Evolutionary conservation across 2,797 vertebrate species (phyloP), one percentile per base, ranked within the genome.

Genomic region (Neosilurus mollespiculum): DNA sequence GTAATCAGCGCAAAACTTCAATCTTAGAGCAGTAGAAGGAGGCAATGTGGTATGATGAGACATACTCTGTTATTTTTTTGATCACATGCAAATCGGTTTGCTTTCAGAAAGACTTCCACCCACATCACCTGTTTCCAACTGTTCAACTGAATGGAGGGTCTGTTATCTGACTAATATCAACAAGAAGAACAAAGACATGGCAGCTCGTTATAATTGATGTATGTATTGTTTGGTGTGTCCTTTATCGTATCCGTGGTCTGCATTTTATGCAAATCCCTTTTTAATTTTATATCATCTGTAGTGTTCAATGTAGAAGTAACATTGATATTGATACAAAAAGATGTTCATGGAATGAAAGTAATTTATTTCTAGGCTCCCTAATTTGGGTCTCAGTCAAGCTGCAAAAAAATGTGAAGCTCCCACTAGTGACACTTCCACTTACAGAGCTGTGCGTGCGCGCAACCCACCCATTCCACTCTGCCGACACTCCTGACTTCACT

Each of bases 1-100:
- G 70, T 86, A 86, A 86, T 86, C 81, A 86, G 81, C 34, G 51
- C 81, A 79, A 82, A 85, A 76, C 80, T 67, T 61, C 49, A 67
- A 82, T 77, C 75, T 86, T 65, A 37, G 58, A 67, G 56, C 84
- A 78, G 73, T 15, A 61, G 83, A 73, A 69, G 11, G 53, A 84
- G 58, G 70, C 56, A 77, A 34, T 76, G 66, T 18, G 37, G 72
- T 76, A n/a, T 54, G 78, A 80, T 84, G 34, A 75, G 70, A 65
- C 64, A 58, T 26, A 37, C 24, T 65, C 70, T 62, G 22, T 82
- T 78, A 69, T 61, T 71, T 78, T 53, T 78, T 43, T 51, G 65
- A 65, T 51, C 61, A 58, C 65, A 64, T 81, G 65, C 84, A 81
- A 69, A 85, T 71, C 43, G 24, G 37, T 37, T 81, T 70, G 56